Conservation (phyloP, 2,888 invertebrate genomes). For the Parapristionchus giblindavisi region DNA sequence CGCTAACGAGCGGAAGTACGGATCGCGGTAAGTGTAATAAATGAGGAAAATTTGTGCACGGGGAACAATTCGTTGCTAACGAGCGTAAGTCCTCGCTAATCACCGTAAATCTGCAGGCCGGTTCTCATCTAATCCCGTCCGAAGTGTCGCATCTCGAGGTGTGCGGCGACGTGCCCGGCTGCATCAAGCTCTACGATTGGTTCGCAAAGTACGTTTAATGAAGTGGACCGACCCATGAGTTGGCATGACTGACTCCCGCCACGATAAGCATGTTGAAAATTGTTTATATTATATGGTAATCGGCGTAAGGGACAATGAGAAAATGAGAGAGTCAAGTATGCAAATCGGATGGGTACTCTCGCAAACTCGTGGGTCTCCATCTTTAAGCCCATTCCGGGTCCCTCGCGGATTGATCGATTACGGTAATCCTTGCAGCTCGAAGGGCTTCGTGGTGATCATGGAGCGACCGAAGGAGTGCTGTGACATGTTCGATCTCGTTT, state of each 20-base stretch:
- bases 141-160: slow-evolving; percentile 64
- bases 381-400: too few relatives aligned
- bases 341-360: too few relatives aligned
- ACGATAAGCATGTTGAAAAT: too few relatives aligned
- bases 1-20: too few relatives aligned
- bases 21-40: too few relatives aligned
- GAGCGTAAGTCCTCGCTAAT: slow-evolving; percentile 4
- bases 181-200: slow-evolving; percentile 64
- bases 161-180: slow-evolving; percentile 61
- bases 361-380: too few relatives aligned
- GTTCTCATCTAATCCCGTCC: slow-evolving; percentile 63
- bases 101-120: slow-evolving; percentile 60
- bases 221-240: too few relatives aligned
- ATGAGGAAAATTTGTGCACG: background rate
- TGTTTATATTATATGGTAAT: too few relatives aligned
- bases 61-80: background rate
- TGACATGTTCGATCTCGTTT: slow-evolving; percentile 65
- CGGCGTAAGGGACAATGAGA: too few relatives aligned
- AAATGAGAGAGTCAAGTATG: too few relatives aligned
- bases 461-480: slow-evolving; percentile 62
- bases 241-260: too few relatives aligned
- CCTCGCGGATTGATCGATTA: too few relatives aligned
- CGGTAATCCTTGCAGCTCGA: slow-evolving; percentile 53
- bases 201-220: slow-evolving; percentile 57
- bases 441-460: slow-evolving; percentile 66